Evolutionary conservation across 37 sponge, comb jelly and placozoan genomes (phyloP), one percentile per base, ranked within the genome.

Genomic region (Oopsacas minuta): DNA sequence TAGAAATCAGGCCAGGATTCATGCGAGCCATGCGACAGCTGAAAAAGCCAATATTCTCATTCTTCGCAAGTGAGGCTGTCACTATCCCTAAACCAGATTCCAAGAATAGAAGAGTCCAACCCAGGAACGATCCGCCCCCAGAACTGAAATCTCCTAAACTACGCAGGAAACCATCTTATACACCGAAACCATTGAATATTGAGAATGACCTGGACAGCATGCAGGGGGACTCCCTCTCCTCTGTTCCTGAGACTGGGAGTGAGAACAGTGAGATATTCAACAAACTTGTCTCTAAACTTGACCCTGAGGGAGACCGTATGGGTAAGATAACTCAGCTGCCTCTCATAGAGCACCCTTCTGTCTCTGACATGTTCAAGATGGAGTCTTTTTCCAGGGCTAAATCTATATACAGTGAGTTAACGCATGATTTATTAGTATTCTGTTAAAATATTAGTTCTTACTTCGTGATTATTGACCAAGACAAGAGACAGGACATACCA

Each of bases 241-340:
- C 75, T 12, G 75, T 61, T 25, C 75, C 75, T 34, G 75, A 61
- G 75, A 61, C 75, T 3, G 75, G 75, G 75, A 61, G 75, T 12
- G 75, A 61, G 75, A 3, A 61, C 75, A 61, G 75, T 34, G 75
- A 61, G 75, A 61, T 61, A 61, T 61, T 61, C 75, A 61, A 61
- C 75, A 61, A 61, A n/a, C 75, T 61, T 25, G 75, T 61, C 75
- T 61, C 75, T 20, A 34, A 61, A n/a, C 30, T 61, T 25, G 75
- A 61, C 75, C 75, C 75, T 3, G 28, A 61, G 75, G 75, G 75
- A 34, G 75, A 61, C 75, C 75, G 75, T 34, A 61, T 61, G 75
- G 75, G 75, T 12, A 61, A 61, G 75, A 61, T 61, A 10, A 61
- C 75, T 5, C 75, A 61, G 30, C 75, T 61, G 28, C 75, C 75